A percentile compares a stretch with the other conserved stretches of the same genome.
These are phyloP conservation scores for Phenganax subtilis DNA, from an alignment of 92 coral and sea anemone species.

Conservation along the genomic window DNA sequence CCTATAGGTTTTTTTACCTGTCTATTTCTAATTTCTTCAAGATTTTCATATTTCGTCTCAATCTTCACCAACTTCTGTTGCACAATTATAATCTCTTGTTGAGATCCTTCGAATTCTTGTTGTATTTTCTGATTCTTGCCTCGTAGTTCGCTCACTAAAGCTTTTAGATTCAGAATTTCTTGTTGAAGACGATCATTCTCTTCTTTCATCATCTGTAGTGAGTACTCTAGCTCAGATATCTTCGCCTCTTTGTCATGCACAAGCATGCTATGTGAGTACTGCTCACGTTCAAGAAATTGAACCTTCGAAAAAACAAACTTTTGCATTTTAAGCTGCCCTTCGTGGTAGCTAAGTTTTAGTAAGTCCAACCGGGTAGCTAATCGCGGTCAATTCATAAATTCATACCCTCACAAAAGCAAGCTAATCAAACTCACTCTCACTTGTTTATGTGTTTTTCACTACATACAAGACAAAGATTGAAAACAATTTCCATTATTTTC, in stretches of 20 bases:
- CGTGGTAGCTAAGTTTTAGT: too few species aligned
- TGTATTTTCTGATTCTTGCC: slow-evolving; percentile 51
- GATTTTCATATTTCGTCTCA: slow-evolving; percentile 54
- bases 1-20: slow-evolving; percentile 34
- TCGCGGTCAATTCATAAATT: too few species aligned
- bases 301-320: slow-evolving; percentile 54
- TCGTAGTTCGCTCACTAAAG: slow-evolving; percentile 43
- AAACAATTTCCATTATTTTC: too few species aligned
- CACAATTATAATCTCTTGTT: slow-evolving; percentile 46
- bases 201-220: slow-evolving; percentile 52
- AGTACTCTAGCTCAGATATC: slow-evolving; percentile 50
- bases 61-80: slow-evolving; percentile 51
- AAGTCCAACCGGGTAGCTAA: too few species aligned
- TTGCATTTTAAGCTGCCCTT: too few species aligned
- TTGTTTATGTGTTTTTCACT: too few species aligned
- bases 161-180: slow-evolving; percentile 55
- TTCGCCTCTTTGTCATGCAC: slow-evolving; percentile 56
- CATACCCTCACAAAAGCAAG: too few species aligned
- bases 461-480: too few species aligned
- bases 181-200: slow-evolving; percentile 55
- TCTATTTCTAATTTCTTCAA: slow-evolving; percentile 54
- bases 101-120: slow-evolving; percentile 47
- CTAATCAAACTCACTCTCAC: too few species aligned
- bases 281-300: slow-evolving; percentile 55
- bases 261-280: slow-evolving; percentile 50